Conservation (phyloP, 1,140 invertebrate genomes). For the Drosophila lacteicornis region DNA sequence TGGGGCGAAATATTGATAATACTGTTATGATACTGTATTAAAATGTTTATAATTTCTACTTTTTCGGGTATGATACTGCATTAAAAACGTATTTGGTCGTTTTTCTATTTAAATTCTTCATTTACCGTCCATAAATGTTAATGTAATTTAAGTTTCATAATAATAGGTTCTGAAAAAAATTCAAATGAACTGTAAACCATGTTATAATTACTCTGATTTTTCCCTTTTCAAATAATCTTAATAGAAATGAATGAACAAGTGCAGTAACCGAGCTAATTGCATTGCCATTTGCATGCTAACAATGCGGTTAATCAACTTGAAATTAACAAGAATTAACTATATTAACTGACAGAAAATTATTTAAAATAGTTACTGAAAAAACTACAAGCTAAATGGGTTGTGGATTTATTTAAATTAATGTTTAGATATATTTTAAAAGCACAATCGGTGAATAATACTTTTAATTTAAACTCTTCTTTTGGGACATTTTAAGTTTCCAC, state of each 20-base stretch:
- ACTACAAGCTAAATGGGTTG: too few species aligned
- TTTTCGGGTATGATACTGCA: too few species aligned
- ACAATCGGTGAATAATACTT: neutral
- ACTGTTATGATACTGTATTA: too few species aligned
- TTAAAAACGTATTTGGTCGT: too few species aligned
- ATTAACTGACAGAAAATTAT: neutral
- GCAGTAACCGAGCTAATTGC: neutral
- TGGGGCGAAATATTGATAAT: neutral
- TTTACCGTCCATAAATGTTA: neutral
- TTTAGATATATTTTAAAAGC: neutral
- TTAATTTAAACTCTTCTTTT: too few species aligned
- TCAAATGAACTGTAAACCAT: neutral
- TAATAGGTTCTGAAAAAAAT: neutral
- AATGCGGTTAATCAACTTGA: conserved; percentile 3
- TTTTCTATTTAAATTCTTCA: too few species aligned
- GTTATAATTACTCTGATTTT: neutral
- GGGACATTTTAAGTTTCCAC: neutral
- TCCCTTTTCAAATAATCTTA: neutral
- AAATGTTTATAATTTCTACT: too few species aligned
- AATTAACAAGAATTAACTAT: conserved; percentile 21
- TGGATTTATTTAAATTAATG: too few species aligned
- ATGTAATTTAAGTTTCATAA: too few species aligned
- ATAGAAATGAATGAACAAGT: neutral
- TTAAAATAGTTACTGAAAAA: neutral
- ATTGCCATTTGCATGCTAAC: neutral